Base-by-base conservation (phyloP, 2,888 invertebrate genomes). In the Pterostichus madidus region DNA sequence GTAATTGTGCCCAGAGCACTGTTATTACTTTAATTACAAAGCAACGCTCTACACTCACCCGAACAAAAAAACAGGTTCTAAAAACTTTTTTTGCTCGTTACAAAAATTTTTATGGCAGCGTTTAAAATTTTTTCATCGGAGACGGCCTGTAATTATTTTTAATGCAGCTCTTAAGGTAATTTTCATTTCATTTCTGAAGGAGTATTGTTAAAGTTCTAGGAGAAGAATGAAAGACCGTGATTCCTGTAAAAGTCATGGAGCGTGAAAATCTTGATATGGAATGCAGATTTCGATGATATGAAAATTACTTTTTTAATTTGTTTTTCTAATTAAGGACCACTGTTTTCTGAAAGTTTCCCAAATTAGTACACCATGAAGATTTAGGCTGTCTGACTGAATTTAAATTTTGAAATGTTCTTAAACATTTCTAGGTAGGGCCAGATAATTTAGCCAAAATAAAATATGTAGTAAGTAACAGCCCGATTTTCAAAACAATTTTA, bases 11-110 rank as follows among this genome's bases (percentile, higher is more conserved):
- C 61, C 71, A 61, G 39, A 81, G 84, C 84, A 84, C 84, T 85
- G 84, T 85, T 85, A 86, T 86, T 86, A 86, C 85, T 85, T 86
- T 86, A 86, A 86, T 86, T 86, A 85, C 84, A 84, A 86, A 84
- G 85, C 84, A 84, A 85, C 85, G 84, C 79, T 73, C 82, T 71
- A 61, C 80, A 78, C 46, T 81, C 73, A 81, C 73, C 80, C 10
- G 46, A 71, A 80, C 68, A 59, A 80, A 80, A 73, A 82, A 85
- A 86, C 85, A 80, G 85, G 85, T 85, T 85, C 84, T 49, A 64
- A 84, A 82, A 80, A 83, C 68, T 83, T 83, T 83, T 84, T 83
- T 61, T 61, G 76, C 73, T 84, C 83, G 82, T 80, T 80, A 80
- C 80, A 76, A 83, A 80, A 85, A 84, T 84, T 84, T 85, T 84